Percentiles rank a stretch among this genome's conserved stretches.
Conservation (phyloP, 2,797 vertebrate species). For the Phalloptychus januarius region DNA sequence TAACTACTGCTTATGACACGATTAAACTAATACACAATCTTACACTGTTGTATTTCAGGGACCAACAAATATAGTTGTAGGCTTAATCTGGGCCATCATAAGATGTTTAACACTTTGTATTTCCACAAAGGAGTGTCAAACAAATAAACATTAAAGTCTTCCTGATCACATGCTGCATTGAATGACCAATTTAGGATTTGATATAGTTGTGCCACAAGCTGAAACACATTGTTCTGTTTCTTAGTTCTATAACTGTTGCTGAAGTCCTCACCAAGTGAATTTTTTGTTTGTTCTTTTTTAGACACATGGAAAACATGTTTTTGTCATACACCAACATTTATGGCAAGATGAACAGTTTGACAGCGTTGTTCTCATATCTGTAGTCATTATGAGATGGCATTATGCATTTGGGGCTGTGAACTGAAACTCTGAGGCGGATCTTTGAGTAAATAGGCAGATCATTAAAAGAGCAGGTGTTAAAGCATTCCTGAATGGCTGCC, state of each 20-base stretch:
- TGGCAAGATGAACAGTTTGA: neutral
- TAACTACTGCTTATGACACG: constrained; percentile 64
- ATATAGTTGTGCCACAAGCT: neutral
- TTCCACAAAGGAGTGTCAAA: neutral
- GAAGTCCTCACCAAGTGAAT: neutral
- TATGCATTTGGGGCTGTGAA: too few relatives aligned
- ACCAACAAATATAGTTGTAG: neutral
- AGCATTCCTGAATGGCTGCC: too few relatives aligned
- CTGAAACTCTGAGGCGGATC: too few relatives aligned
- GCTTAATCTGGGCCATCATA: neutral
- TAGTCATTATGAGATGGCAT: too few relatives aligned
- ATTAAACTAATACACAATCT: neutral
- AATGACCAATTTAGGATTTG: neutral
- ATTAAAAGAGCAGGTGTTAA: too few relatives aligned
- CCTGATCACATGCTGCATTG: neutral
- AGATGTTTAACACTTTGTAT: neutral
- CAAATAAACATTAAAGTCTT: neutral
- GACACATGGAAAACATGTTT: neutral
- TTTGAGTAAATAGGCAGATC: too few relatives aligned
- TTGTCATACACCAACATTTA: neutral
- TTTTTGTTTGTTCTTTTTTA: neutral
- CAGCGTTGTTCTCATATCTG: neutral
- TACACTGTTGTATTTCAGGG: neutral
- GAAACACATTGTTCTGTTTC: neutral
- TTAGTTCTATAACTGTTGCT: neutral